These are phyloP conservation scores for Augochlorella aurata DNA, from an alignment of 2,888 invertebrate species.

Conservation along the genomic window DNA sequence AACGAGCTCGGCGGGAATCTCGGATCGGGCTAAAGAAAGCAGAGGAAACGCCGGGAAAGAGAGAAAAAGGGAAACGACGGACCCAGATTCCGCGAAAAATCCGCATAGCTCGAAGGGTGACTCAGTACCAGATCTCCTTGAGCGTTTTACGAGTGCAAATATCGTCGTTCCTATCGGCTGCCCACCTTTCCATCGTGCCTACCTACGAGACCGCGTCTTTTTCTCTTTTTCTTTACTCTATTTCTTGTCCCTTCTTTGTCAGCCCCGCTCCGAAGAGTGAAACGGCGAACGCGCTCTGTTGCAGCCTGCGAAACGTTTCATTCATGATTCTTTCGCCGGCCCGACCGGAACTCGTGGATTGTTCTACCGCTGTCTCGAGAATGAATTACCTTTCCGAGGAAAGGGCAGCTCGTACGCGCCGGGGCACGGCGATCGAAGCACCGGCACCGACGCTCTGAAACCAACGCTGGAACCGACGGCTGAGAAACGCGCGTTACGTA, in stretches of 20 bases:
- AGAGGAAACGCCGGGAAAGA: slow-evolving; percentile 1
- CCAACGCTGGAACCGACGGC: slow-evolving; percentile 14
- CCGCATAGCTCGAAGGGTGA: slow-evolving; percentile 73
- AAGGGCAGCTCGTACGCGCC: slow-evolving; percentile 64
- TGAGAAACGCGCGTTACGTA: slow-evolving; percentile 42
- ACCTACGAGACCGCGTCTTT: slow-evolving; percentile 33
- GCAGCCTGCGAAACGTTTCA: slow-evolving; percentile 65
- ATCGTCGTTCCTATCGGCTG: slow-evolving; percentile 53
- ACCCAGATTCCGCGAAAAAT: slow-evolving; percentile 75
- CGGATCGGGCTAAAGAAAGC: slow-evolving; percentile 3
- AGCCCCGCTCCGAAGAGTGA: slow-evolving; percentile 17
- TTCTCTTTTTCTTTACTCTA: slow-evolving; percentile 44
- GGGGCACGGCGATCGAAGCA: background rate
- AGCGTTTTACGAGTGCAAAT: slow-evolving; percentile 69
- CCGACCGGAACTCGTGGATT: slow-evolving; percentile 54
- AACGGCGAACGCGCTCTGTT: slow-evolving; percentile 22
- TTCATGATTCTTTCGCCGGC: slow-evolving; percentile 70
- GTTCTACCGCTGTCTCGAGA: slow-evolving; percentile 46
- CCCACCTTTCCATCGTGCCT: slow-evolving; percentile 45
- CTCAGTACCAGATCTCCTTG: slow-evolving; percentile 79
- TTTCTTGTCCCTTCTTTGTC: slow-evolving; percentile 45
- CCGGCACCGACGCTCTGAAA: background rate
- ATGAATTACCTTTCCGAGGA: slow-evolving; percentile 67
- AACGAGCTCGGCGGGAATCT: slow-evolving; percentile 5
- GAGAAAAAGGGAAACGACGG: slow-evolving; percentile 45